Evolutionary conservation across 2,888 invertebrate species (phyloP), one percentile per base, ranked within the genome.

Genomic region (Anagyrus pseudococci): DNA sequence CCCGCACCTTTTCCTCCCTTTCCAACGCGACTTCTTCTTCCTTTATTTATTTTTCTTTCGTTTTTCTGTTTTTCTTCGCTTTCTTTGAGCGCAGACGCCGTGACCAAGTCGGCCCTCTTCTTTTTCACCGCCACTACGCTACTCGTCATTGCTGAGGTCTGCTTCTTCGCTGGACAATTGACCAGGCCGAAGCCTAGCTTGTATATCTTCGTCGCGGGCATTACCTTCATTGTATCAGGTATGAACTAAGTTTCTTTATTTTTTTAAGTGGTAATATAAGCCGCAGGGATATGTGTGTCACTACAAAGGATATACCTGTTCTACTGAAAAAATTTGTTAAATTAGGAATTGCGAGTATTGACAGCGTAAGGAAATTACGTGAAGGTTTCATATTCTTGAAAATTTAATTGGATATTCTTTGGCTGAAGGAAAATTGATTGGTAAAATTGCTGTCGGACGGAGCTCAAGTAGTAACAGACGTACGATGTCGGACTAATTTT

Each of bases 161-260:
- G 92, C 75, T 93, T 93, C 77, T 85, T 92, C 58, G 83, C 92
- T 60, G 94, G 94, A 15, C 92, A 92, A 75, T 89, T 91, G 75
- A 88, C 89, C 54, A 87, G 89, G 73, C 89, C 77, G 47, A 77
- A 89, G 56, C 87, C 90, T 69, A 86, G 91, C 66, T 84, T 94
- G 48, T 93, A 89, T 82, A 92, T 93, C 53, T 94, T 95, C 80
- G 86, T 92, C 68, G 90, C 94, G 26, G 94, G 95, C 37, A 90
- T 94, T 68, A 86, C 92, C 68, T 94, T 94, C 82, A 93, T 95
- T 78, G 87, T 95, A 75, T 93, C 94, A 82, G 94, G 94, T 94
- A 81, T 84, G 84, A 29, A 4, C 29, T 7, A 10, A 6, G 7
- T 41, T 41, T 41, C 15, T 41, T 41, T 41, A 8, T 41, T 41